These are phyloP conservation scores for Glyphotaelius pellucidus DNA, from an alignment of 2,888 invertebrate genomes.

Conservation along the genomic window DNA sequence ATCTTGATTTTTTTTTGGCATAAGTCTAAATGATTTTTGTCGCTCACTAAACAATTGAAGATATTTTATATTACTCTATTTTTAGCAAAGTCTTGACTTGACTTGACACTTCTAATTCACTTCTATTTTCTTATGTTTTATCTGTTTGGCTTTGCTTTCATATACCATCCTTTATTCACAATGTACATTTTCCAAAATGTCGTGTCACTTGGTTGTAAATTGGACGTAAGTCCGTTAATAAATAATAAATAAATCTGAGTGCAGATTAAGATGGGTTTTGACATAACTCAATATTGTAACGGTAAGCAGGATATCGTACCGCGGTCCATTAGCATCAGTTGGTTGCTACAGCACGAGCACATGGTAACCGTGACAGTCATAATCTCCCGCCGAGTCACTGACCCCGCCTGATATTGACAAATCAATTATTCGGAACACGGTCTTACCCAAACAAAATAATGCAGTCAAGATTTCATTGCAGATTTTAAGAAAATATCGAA, in stretches of 20 bases:
- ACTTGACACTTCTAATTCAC: no score
- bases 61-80: no score
- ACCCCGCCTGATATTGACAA: not conserved
- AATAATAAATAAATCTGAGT: not conserved
- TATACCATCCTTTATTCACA: no score
- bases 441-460: not conserved
- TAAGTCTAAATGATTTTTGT: no score
- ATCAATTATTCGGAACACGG: not conserved
- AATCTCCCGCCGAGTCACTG: constrained; percentile 8
- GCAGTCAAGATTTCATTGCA: not conserved
- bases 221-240: no score
- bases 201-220: no score
- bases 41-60: no score
- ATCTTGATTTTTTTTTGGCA: no score
- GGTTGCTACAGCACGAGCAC: not conserved
- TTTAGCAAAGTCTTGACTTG: no score
- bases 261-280: not conserved
- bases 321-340: not conserved
- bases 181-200: no score
- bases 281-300: not conserved
- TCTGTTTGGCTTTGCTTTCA: no score
- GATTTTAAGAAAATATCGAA: not conserved
- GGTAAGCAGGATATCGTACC: not conserved
- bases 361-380: constrained; percentile 12
- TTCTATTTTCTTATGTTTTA: no score